Base-by-base conservation (phyloP, 92 coral and sea anemone species). In the Ricordea florida region DNA sequence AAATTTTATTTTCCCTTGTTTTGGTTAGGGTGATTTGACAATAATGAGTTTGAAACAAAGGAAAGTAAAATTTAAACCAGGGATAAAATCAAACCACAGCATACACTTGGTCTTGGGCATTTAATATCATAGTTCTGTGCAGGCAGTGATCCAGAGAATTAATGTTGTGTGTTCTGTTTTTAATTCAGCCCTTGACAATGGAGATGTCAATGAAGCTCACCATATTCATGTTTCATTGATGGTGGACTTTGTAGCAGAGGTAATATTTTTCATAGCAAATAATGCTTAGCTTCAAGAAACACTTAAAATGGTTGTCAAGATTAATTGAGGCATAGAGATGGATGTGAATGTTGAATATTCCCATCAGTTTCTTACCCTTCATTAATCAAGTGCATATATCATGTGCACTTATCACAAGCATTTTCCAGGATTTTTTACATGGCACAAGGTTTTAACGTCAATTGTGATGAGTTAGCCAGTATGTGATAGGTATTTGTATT, bases 191-290 rank as follows among this genome's bases (percentile, higher is more conserved):
- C 92, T 94, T 69, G 93, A 85, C 60, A 71, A 82, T 74, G 94
- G 90, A n/a, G 68, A 83, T 50, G 87, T 91, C 13, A 87, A 91
- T 5, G 93, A 89, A 29, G 94, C 98, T 31, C 98, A 94, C 70
- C 84, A 87, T 16, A 90, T 94, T 70, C 98, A 94, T 66, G 75
- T 94, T 48, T 72, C 83, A 18, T 72, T 94, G 30, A 94, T 94
- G 81, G 98, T 94, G 23, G 97, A 94, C 66, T 91, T 88, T 75
- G 98, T 94, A 36, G 84, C 92, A 6, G 98, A 94, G 94, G 98
- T 94, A 64, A 11, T 8, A 37, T 58, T 10, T 10, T 9, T 27
- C 4, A 1, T 66, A 10, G 25, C 40, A 4, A 1, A 20, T 11
- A 3, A 37, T 2, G 32, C 4, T 5, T 11, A 3, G 44, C 44